Evolutionary conservation across 2,797 vertebrate genomes (phyloP).

Genomic region (Lepidocolaptes lacrymiger): DNA sequence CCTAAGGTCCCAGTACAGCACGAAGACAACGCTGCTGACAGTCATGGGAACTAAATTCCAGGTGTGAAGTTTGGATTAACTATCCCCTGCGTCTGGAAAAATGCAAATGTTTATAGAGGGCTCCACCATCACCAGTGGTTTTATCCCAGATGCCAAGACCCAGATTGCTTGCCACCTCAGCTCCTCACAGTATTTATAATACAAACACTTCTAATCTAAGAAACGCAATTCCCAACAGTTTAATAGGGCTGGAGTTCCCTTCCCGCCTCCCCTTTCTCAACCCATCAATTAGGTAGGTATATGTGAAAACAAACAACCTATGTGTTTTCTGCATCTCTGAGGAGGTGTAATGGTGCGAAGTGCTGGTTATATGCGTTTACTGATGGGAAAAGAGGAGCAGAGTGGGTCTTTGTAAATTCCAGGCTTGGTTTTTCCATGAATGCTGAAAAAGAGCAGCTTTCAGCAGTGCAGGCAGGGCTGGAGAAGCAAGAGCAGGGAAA

Average conservation of each 20-base stretch:
- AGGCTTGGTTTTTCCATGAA: not conserved
- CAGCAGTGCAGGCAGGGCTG: not conserved
- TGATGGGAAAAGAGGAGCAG: constrained; percentile 8
- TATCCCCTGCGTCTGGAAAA: not conserved
- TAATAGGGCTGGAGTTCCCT: constrained; percentile 52
- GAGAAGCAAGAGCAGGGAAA: not conserved
- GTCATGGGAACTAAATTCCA: not conserved
- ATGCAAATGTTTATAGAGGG: constrained; percentile 1
- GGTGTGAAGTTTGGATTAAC: not conserved
- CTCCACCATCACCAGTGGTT: not conserved
- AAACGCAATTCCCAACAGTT: constrained; percentile 22
- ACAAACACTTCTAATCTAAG: constrained; percentile 48
- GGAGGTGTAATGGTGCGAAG: constrained; percentile 32
- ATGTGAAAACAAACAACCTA: constrained; percentile 67
- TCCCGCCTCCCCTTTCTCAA: constrained; percentile 33
- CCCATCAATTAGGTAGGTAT: constrained; percentile 67
- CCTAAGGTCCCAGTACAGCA: not conserved
- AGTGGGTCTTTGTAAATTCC: constrained; percentile 4
- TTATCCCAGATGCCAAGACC: not conserved
- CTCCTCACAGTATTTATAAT: constrained; percentile 4
- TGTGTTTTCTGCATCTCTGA: constrained; percentile 58
- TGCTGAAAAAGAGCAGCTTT: not conserved
- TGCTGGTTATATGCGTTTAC: not conserved
- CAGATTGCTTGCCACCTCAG: not conserved
- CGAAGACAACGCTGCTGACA: fast-evolving